Evolutionary conservation across 2,797 vertebrate species (phyloP).

Genomic region (Hypotaenidia philippensis): DNA sequence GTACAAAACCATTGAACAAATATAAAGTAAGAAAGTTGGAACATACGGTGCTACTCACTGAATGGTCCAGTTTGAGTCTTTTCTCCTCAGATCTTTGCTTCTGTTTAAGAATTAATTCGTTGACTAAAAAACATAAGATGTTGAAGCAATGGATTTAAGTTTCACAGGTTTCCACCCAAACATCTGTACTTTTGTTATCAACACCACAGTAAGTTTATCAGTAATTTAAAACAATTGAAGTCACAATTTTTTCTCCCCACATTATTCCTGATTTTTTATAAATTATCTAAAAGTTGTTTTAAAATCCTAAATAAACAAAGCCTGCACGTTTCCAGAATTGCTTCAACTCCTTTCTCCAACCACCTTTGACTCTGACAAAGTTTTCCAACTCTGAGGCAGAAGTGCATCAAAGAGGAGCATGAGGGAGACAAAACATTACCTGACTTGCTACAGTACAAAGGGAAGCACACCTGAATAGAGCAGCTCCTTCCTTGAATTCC

Average conservation of each 20-base stretch:
- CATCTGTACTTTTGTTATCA: not conserved
- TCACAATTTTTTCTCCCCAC: not conserved
- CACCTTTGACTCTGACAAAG: not conserved
- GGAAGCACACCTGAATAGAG: not conserved
- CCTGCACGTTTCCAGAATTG: not conserved
- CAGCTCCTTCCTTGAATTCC: not conserved
- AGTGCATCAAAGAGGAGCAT: not conserved
- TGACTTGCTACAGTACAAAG: not conserved
- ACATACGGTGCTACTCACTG: constrained; percentile 93
- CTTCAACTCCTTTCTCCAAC: not conserved
- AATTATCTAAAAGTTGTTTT: not conserved
- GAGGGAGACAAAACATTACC: not conserved
- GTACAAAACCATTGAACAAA: not conserved
- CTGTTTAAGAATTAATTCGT: constrained; percentile 99
- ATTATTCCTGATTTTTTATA: not conserved
- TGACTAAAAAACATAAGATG: constrained; percentile 84
- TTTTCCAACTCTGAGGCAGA: not conserved
- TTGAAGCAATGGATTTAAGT: not conserved
- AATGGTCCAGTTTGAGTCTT: constrained; percentile 96
- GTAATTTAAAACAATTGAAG: not conserved
- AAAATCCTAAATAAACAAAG: not conserved
- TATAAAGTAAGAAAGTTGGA: constrained; percentile 76
- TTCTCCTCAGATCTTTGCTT: constrained; percentile 98
- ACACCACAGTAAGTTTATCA: not conserved
- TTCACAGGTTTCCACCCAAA: not conserved